Base-by-base conservation (phyloP, 53 echinoderm and acorn worm species). In the Apostichopus leukothele region DNA sequence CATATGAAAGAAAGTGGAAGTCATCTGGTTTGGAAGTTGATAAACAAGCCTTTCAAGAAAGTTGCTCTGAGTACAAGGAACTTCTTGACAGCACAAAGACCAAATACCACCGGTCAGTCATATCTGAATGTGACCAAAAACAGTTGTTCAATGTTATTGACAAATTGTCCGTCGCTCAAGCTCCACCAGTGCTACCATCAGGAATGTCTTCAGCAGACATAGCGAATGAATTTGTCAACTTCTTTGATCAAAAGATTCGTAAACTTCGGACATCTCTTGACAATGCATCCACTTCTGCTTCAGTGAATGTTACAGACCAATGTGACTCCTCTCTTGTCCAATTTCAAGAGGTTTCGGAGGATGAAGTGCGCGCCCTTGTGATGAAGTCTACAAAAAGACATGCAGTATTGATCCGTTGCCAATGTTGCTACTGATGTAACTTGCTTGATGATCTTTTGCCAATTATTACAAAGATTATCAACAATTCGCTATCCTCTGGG, bases 171-270 rank as follows among this genome's bases (percentile, higher is more conserved):
- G 39, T 86, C 63, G 78, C 88, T 19, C 7, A 71, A 53, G 55
- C 60, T 27, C 16, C 19, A 1, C 74, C 22, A 16, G 20, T 16
- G 18, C 13, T 91, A 10, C 71, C 88, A 53, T 52, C 76, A 51
- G 14, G 22, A 19, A 50, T 13, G 5, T 7, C 18, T 11, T 52
- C 68, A 26, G 13, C 79, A 20, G 75, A 91, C 26, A 60, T 91
- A 13, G 91, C 89, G 4, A 27, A 89, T 13, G 25, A 26, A 6
- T 91, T 91, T 75, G 60, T 59, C 22, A 27, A 84, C 18, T 91
- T 88, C 88, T 91, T 91, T 27, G 22, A 79, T 4, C 12, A 66
- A 50, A 91, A 91, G 51, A 84, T 91, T 26, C 26, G 22, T 10
- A 73, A 23, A 14, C 20, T 88, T 16, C 71, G 89, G 23, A 63